Base-by-base conservation (phyloP, 2,797 vertebrate species). In the Halcyon badia region DNA sequence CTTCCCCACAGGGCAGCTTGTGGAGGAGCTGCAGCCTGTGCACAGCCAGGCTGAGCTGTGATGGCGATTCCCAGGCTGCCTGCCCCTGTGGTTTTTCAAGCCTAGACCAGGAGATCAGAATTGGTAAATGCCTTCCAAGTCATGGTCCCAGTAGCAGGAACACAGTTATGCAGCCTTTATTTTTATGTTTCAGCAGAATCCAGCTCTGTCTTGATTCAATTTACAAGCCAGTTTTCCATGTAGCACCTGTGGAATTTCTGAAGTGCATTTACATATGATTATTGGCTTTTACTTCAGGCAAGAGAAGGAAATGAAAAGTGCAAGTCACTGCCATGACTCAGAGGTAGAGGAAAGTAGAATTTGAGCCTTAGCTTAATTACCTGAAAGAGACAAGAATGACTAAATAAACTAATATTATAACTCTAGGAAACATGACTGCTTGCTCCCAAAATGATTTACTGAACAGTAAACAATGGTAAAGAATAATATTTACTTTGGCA, bases 251-350 rank as follows among this genome's bases (percentile, higher is more conserved):
- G 51, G 83, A 93, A 90, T 89, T 86, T 88, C 54, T 69, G 39
- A 83, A 65, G 22, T 16, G 7, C 39, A 79, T 93, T 94, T 83
- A 58, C 58, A 44, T 18, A 72, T 21, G 19, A 93, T 90, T 90
- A 86, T 19, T 88, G 51, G 54, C n/a, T 94, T 94, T 88, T 75
- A 90, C 58, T 95, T 95, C 77, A 79, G 87, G 69, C 76, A 76
- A 90, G 42, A 70, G 58, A 84, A 76, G 39, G 58, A 93, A 91
- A 93, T 83, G 57, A 90, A 82, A 94, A 66, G 44, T 61, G 57
- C 61, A 90, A 72, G 56, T 86, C 86, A 80, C 21, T 88, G 91
- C 68, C 64, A 58, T 77, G 51, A 88, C 84, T 94, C 54, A 86
- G 69, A 90, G 24, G 35, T 49, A 64, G 16, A 57, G 19, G 35